Evolutionary conservation across 2,113 vertebrate species (phyloP), one percentile per base, ranked within the genome.

Genomic region (Eudyptes chrysolophus): DNA sequence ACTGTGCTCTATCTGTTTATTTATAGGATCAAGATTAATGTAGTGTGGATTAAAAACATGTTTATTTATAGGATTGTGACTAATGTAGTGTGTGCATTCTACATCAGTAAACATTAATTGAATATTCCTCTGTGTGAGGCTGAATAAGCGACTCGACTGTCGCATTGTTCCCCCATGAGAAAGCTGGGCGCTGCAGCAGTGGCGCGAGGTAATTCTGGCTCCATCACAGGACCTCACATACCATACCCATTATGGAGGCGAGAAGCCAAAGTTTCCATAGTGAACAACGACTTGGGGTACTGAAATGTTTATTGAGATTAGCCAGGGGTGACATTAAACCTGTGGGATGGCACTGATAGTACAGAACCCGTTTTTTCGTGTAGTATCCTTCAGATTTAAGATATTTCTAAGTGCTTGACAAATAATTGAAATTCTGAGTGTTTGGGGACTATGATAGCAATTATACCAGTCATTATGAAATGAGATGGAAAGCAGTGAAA

Each of bases 21-120:
- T 97, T 97, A 94, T 95, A 86, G 94, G 92, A 80, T 96, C 79
- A 94, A 87, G 92, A 97, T 95, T 97, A 97, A 97, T 95, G 95
- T 94, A 80, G 85, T 88, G 83, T 97, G 91, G 87, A 93, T 93
- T 62, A 96, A 94, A 97, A 96, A 81, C 70, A 48, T 95, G 90
- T 97, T 96, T 96, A 84, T 95, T 96, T 96, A 94, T 85, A 91
- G 96, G 92, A 89, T 92, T 87, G 95, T 95, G 95, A 75, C 94
- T 97, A 98, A 97, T 95, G 96, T 93, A 85, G 87, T 96, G 91
- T 96, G 94, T 79, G 69, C 77, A 75, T 92, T 96, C 95, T 92
- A 92, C 96, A 85, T 92, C 94, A 87, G 91, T 69, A 92, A 97
- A 94, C 92, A 80, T 87, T 96, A 96, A 95, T 97, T 97, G 97